Evolutionary conservation across 92 coral and sea anemone genomes (phyloP).

Genomic region (Bergia puertoricense): DNA sequence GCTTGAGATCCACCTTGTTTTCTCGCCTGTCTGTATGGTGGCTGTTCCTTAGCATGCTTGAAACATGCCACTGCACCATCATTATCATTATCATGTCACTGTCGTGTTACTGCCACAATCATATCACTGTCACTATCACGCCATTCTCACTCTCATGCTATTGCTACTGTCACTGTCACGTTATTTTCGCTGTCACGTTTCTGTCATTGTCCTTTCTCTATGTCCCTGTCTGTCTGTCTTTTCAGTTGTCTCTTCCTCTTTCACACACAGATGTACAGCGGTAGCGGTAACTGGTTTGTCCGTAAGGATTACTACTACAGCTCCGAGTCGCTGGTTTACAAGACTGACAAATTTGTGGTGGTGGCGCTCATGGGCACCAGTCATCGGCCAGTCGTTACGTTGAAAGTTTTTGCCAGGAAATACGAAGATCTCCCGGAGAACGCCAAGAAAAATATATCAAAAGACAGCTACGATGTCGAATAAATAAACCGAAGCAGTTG

Average conservation of each 20-base stretch:
- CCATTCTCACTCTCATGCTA: no score
- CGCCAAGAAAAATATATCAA: neutral
- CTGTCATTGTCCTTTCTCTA: no score
- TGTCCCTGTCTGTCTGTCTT: neutral
- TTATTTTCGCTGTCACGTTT: no score
- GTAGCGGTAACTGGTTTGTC: slow-evolving; percentile 13
- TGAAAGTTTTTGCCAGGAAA: slow-evolving; percentile 25
- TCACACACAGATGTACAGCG: neutral
- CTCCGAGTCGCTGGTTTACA: slow-evolving; percentile 17
- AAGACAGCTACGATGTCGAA: no score
- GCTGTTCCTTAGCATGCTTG: no score
- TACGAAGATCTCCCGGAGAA: slow-evolving; percentile 12
- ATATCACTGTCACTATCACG: no score
- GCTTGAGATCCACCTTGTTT: neutral
- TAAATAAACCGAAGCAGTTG: no score
- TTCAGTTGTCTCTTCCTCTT: neutral
- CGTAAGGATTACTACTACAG: slow-evolving; percentile 4
- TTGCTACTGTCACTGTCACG: no score
- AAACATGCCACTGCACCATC: no score
- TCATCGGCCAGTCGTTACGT: neutral
- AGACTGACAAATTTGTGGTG: slow-evolving; percentile 7
- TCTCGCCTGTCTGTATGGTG: neutral
- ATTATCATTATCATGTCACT: no score
- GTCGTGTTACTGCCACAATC: no score
- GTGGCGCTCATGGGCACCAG: slow-evolving; percentile 21